These are phyloP conservation scores for Trachythela sp. DNA, from an alignment of 64 coral and sea anemone species.

Conservation along the genomic window DNA sequence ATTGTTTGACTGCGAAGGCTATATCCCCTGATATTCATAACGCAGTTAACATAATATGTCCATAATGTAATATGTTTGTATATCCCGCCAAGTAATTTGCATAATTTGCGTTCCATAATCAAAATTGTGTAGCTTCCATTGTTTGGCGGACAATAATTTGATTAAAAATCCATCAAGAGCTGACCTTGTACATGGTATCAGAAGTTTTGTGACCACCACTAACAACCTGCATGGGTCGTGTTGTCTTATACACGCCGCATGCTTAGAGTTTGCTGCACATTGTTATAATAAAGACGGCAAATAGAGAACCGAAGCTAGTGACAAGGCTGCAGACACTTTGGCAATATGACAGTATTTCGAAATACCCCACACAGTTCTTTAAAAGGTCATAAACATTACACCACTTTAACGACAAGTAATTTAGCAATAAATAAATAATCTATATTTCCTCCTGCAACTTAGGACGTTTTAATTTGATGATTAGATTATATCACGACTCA, in stretches of 20 bases:
- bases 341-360: background rate
- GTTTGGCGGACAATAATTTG: background rate
- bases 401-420: background rate
- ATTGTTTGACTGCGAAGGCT: too few species aligned
- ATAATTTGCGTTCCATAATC: too few species aligned
- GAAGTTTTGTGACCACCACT: background rate
- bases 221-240: background rate
- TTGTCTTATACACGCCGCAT: too few species aligned
- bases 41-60: too few species aligned
- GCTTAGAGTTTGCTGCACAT: too few species aligned
- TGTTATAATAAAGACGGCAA: too few species aligned
- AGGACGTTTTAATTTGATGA: background rate
- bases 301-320: background rate
- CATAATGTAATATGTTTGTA: too few species aligned
- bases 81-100: too few species aligned
- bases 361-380: background rate
- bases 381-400: background rate
- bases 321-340: background rate
- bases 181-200: background rate
- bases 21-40: too few species aligned
- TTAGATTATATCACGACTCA: too few species aligned
- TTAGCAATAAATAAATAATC: background rate
- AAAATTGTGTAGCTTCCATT: background rate
- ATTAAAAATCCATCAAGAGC: background rate
- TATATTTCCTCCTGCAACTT: background rate